phyloP scores from a whole-genome alignment of 2,113 vertebrate genomes.

The Athene cunicularia region DNA sequence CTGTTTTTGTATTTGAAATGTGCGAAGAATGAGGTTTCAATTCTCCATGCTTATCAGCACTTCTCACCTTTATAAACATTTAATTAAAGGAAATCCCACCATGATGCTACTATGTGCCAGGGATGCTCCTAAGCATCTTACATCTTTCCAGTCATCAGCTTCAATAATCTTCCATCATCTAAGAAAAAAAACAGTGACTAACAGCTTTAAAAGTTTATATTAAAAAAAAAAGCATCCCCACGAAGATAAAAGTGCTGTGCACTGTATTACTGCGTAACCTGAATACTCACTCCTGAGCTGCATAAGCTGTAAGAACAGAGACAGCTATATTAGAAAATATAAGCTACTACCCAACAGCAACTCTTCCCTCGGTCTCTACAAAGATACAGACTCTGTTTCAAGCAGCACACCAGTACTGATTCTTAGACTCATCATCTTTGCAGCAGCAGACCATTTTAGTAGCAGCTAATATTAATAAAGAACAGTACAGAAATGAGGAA shows the following conservation, averaged over 20 bases:
- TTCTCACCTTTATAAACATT: neutral
- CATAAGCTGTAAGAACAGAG: neutral
- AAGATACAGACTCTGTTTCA: neutral
- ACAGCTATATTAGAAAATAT: neutral
- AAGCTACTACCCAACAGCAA: neutral
- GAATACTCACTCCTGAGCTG: neutral
- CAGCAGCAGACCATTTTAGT: neutral
- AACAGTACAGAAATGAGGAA: neutral
- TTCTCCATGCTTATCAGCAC: neutral
- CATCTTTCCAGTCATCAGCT: neutral
- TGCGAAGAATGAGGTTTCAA: neutral
- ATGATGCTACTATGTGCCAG: rapidly evolving
- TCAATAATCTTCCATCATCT: neutral
- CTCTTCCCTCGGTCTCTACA: neutral
- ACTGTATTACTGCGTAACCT: neutral
- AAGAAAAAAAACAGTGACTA: neutral
- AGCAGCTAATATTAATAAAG: neutral
- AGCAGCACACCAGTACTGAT: neutral
- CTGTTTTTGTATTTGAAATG: neutral
- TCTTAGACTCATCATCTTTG: rapidly evolving
- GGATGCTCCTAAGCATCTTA: neutral
- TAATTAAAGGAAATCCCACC: neutral
- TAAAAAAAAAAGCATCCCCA: neutral
- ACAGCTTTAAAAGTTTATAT: neutral
- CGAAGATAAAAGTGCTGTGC: neutral